phyloP scores from a whole-genome alignment of 2,797 vertebrate genomes.

The Sebastes paucispinis region DNA sequence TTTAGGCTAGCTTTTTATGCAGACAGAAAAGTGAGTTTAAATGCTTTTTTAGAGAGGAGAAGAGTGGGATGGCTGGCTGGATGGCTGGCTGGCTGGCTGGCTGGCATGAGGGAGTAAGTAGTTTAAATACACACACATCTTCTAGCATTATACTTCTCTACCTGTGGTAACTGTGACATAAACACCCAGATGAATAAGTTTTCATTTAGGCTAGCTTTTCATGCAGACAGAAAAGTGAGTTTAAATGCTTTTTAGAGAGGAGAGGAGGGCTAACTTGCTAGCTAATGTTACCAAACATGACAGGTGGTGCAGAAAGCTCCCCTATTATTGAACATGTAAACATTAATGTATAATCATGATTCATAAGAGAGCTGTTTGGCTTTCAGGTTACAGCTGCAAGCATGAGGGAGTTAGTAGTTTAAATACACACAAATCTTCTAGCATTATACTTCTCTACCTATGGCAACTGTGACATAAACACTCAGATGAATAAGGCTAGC shows the following conservation, averaged over 20 bases:
- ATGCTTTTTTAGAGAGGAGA: not conserved
- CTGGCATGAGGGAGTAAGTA: not conserved
- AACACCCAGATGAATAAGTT: no score
- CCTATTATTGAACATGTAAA: not conserved
- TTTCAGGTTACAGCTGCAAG: not conserved
- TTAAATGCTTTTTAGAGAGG: not conserved
- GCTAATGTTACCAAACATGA: constrained; percentile 43
- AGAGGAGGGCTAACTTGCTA: constrained; percentile 48
- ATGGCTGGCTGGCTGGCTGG: no score
- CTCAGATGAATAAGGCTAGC: not conserved
- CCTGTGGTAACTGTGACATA: accelerated
- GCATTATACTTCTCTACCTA: accelerated
- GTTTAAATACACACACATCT: not conserved
- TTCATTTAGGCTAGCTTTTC: no score
- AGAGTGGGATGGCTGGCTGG: no score
- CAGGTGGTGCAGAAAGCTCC: constrained; percentile 26
- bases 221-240: constrained; percentile 1
- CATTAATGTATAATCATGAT: not conserved
- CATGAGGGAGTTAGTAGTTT: not conserved
- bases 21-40: not conserved
- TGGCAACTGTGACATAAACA: not conserved
- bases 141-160: accelerated
- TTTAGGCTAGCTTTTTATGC: not conserved
- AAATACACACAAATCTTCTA: not conserved
- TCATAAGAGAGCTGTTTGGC: not conserved